Base-by-base conservation (phyloP, 2,113 vertebrate species). In the Meriones unguiculatus region DNA sequence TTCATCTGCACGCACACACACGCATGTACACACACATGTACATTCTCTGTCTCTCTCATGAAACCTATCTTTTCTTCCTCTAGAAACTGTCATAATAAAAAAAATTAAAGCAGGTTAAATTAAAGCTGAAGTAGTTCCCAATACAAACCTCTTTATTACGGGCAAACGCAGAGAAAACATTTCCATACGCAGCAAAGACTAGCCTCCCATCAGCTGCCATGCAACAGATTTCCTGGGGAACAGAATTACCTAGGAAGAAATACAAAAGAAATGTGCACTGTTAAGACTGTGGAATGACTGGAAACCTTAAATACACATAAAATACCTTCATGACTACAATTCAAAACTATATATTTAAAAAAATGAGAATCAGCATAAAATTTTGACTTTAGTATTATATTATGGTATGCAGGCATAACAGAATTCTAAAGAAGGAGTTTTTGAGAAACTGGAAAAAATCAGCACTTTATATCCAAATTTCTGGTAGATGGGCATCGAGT, bases 191-290 rank as follows among this genome's bases (percentile, higher is more conserved):
- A 9, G 99, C 99, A 96, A 99, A 99, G 52, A 99, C 99, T 97
- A 99, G 96, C 99, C 99, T 99, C 96, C 99, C 98, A 98, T 99
- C 99, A 20, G 99, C 99, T 54, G 99, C 99, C 98, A 99, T 93
- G 94, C 98, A 99, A 17, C 98, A 98, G 97, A 99, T 99, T 96
- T 99, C 99, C 92, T 99, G 98, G 28, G 99, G 97, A 62, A 99
- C 98, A 93, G 98, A 98, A 98, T 99, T 99, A 98, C 99, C 99
- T 99, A 90, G 93, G 92, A 85, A 93, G 98, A 96, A 57, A 96
- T 5, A 97, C 0, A 76, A 87, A 87, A 62, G 95, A 94, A 62
- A 77, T 87, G 35, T 69, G 4, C 12, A 59, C 24, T 35, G 97
- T 93, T 92, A 96, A 98, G 22, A 32, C 46, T 89, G 4, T 78